A percentile compares a stretch with the other conserved stretches of the same genome.
Conservation (phyloP, 2,113 vertebrate genomes). For the Misgurnus anguillicaudatus region DNA sequence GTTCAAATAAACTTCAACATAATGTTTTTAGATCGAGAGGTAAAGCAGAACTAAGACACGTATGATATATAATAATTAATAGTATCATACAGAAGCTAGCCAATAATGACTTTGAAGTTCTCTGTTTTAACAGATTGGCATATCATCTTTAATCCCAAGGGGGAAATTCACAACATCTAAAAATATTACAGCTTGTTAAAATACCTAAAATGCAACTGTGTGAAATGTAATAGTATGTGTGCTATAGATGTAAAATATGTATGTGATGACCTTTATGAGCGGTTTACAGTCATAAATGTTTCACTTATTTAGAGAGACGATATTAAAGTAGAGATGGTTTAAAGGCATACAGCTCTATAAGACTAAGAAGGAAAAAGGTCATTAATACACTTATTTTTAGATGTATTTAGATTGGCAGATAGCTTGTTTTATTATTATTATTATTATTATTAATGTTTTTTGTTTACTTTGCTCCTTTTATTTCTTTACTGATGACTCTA, state of each 20-base stretch:
- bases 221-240: not conserved
- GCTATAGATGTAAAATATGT: too few relatives aligned
- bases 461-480: too few relatives aligned
- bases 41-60: not conserved
- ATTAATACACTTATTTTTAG: too few relatives aligned
- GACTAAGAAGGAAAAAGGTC: too few relatives aligned
- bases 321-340: not conserved
- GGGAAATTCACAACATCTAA: not conserved
- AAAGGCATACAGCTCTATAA: too few relatives aligned
- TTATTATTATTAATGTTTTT: too few relatives aligned
- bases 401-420: too few relatives aligned
- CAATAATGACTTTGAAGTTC: not conserved
- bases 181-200: not conserved
- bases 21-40: not conserved
- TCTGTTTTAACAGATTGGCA: too few relatives aligned
- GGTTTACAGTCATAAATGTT: not conserved
- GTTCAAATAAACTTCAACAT: too few relatives aligned
- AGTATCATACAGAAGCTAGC: not conserved
- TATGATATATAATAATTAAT: not conserved
- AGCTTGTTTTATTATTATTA: too few relatives aligned
- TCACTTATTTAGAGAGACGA: not conserved
- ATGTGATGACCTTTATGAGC: not conserved
- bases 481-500: too few relatives aligned
- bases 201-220: not conserved
- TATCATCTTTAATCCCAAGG: too few relatives aligned